Percentiles rank a stretch among this genome's conserved stretches.
These are phyloP conservation scores for Sparidentex hasta DNA, from an alignment of 2,797 vertebrate species.

Conservation along the genomic window DNA sequence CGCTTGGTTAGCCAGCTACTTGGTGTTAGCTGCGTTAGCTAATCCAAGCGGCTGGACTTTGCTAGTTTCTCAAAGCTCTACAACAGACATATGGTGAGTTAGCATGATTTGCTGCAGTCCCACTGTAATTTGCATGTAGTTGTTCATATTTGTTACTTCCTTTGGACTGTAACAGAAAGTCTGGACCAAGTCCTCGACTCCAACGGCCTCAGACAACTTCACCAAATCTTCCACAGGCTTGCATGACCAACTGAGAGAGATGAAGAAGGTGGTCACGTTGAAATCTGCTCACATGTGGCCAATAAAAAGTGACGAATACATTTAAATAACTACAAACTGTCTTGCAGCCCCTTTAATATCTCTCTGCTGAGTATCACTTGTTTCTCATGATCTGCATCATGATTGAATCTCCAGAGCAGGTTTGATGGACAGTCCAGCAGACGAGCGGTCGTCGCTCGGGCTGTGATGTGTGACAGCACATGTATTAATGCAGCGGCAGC, in stretches of 20 bases:
- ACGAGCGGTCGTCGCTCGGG: neutral
- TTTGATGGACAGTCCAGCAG: slow-evolving; percentile 29
- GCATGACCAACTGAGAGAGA: too few species aligned
- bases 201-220: too few species aligned
- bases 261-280: too few species aligned
- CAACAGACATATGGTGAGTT: neutral
- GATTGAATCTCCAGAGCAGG: neutral
- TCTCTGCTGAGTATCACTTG: neutral
- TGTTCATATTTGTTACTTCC: too few species aligned
- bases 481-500: slow-evolving; percentile 15
- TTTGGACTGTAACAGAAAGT: too few species aligned
- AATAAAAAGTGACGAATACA: too few species aligned
- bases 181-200: too few species aligned
- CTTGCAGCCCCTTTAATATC: neutral
- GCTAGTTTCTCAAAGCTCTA: neutral
- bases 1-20: neutral
- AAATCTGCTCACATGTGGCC: too few species aligned
- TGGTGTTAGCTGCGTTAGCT: neutral
- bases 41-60: too few species aligned
- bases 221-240: too few species aligned
- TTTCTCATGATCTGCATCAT: neutral
- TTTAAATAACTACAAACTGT: too few species aligned
- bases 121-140: too few species aligned
- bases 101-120: neutral
- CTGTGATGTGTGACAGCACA: slow-evolving; percentile 23